Conservation (phyloP, 2,113 vertebrate genomes). For the Propithecus coquereli region DNA sequence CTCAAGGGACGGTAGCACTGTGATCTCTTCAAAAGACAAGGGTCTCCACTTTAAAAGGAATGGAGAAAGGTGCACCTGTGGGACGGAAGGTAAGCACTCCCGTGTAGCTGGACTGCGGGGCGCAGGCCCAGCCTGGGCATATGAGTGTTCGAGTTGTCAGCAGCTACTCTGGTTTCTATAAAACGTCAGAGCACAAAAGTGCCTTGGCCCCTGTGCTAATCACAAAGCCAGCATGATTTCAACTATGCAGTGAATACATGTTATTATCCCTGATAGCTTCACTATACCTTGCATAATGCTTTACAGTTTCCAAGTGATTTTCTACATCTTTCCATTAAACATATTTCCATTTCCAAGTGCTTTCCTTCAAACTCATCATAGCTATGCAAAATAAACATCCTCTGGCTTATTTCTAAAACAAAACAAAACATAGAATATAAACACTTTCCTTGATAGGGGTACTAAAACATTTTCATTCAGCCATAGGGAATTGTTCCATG, state of each 20-base stretch:
- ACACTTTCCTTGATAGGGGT: background rate
- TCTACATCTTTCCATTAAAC: background rate
- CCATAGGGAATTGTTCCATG: background rate
- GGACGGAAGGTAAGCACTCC: no score
- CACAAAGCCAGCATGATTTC: background rate
- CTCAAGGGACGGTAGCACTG: background rate
- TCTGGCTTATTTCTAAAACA: background rate
- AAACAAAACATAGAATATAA: background rate
- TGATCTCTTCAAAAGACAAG: background rate
- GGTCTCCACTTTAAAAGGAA: background rate
- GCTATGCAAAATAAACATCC: background rate
- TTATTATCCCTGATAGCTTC: background rate
- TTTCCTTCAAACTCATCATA: background rate
- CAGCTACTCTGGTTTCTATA: background rate
- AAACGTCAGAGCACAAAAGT: background rate
- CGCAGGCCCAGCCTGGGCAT: background rate
- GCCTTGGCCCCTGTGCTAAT: background rate
- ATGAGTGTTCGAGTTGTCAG: background rate
- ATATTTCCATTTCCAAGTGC: background rate
- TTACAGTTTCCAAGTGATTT: background rate
- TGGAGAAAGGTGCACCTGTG: background rate
- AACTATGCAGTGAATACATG: background rate
- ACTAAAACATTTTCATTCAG: background rate
- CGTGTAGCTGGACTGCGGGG: accelerated
- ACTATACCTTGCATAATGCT: background rate